Evolutionary conservation across 2,113 vertebrate species (phyloP).

Genomic region (Apistogramma diplotaenia): DNA sequence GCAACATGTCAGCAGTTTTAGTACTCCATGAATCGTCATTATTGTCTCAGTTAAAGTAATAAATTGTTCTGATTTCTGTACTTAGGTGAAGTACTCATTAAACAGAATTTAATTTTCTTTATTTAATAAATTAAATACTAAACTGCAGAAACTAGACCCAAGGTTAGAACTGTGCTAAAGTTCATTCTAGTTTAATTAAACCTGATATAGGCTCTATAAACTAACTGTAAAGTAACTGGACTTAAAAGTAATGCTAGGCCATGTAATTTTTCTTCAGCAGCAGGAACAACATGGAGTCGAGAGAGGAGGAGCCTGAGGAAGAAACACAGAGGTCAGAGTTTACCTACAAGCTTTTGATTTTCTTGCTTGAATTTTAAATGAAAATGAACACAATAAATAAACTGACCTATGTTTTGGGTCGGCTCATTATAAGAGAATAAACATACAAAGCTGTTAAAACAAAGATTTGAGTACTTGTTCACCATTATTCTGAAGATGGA

Average conservation of each 20-base stretch:
- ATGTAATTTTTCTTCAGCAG: not conserved
- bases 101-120: not conserved
- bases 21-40: too few species aligned
- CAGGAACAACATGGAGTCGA: slow-evolving; percentile 50
- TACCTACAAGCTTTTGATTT: not conserved
- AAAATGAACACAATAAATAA: too few species aligned
- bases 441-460: not conserved
- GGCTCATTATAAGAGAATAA: not conserved
- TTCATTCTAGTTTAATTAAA: not conserved
- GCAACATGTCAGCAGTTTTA: not conserved
- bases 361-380: not conserved
- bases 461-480: not conserved
- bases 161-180: not conserved
- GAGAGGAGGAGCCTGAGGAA: slow-evolving; percentile 16
- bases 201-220: not conserved
- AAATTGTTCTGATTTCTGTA: not conserved
- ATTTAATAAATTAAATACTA: not conserved
- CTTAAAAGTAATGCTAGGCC: not conserved
- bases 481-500: not conserved
- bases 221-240: not conserved
- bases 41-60: too few species aligned
- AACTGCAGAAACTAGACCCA: not conserved
- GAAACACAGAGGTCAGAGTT: slow-evolving; percentile 39
- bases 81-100: not conserved
- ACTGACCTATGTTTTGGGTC: too few species aligned